phyloP scores from a whole-genome alignment of 2,888 invertebrate species.

The Heteromyza rotundicornis region DNA sequence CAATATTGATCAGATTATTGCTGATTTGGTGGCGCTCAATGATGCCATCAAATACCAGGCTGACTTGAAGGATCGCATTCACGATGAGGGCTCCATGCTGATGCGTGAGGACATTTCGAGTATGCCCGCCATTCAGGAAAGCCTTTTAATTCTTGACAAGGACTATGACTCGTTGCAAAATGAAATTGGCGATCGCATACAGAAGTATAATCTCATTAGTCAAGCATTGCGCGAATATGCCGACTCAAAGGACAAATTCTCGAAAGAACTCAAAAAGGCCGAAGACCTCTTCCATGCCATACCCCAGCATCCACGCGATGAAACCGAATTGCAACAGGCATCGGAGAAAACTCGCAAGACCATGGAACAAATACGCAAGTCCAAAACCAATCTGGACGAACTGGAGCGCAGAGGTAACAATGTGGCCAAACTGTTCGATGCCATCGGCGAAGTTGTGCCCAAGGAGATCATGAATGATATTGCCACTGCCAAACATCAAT shows the following conservation, averaged over 20 bases:
- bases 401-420: conserved; percentile 73
- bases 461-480: conserved; percentile 61
- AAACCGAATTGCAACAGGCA: conserved; percentile 73
- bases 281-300: conserved; percentile 70
- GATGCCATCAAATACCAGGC: conserved; percentile 67
- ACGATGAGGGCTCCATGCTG: conserved; percentile 78
- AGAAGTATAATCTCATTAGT: conserved; percentile 75
- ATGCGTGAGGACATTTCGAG: conserved; percentile 84
- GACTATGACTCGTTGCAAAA: conserved; percentile 83
- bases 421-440: conserved; percentile 62
- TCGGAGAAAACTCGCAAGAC: conserved; percentile 79
- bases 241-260: conserved; percentile 74
- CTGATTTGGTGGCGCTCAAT: conserved; percentile 66
- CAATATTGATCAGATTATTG: conserved; percentile 61
- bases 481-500: conserved; percentile 69
- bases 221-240: conserved; percentile 77
- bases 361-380: conserved; percentile 76
- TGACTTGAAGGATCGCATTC: conserved; percentile 73
- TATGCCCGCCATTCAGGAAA: conserved; percentile 80
- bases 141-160: conserved; percentile 77
- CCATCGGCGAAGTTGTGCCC: conserved; percentile 66
- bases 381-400: conserved; percentile 77
- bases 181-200: conserved; percentile 74
- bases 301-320: conserved; percentile 74
- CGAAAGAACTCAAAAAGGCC: conserved; percentile 74